These are phyloP conservation scores for Hyppa rectilinea DNA, from an alignment of 2,888 invertebrate genomes.

Conservation along the genomic window DNA sequence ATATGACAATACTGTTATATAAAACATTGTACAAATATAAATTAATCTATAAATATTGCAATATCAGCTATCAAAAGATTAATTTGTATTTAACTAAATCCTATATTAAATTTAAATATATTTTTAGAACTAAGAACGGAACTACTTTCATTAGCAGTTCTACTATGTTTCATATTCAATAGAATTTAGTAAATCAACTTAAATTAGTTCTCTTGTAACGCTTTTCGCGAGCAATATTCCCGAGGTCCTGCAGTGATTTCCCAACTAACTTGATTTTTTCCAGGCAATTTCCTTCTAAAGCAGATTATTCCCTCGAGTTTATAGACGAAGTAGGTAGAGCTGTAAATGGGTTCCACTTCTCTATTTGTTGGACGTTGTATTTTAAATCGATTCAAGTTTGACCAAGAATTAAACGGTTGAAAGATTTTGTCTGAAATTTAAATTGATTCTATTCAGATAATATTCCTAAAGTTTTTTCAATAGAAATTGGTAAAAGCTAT, in stretches of 20 bases:
- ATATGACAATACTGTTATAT: too few species aligned
- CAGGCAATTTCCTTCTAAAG: slow-evolving; percentile 57
- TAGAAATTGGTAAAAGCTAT: background rate
- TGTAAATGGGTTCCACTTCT: slow-evolving; percentile 22
- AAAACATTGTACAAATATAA: background rate
- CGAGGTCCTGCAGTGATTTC: slow-evolving; percentile 43
- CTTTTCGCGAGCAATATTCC: slow-evolving; percentile 36
- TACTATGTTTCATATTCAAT: background rate
- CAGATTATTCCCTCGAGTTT: slow-evolving; percentile 42
- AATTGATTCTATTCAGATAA: background rate
- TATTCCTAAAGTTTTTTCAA: background rate
- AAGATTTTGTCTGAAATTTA: background rate
- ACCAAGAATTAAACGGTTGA: background rate
- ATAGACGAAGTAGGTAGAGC: slow-evolving; percentile 24
- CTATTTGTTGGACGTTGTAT: slow-evolving; percentile 9
- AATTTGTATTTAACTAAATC: background rate
- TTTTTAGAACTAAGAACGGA: background rate
- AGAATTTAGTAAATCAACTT: background rate
- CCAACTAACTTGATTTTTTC: slow-evolving; percentile 50
- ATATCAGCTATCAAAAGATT: background rate
- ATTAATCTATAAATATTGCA: background rate
- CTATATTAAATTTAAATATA: background rate
- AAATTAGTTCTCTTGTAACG: slow-evolving; percentile 25
- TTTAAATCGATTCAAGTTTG: slow-evolving; percentile 12
- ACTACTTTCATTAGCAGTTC: background rate